Evolutionary conservation across 2,888 invertebrate genomes (phyloP), one percentile per base, ranked within the genome.

Genomic region (Steinernema scapterisci): DNA sequence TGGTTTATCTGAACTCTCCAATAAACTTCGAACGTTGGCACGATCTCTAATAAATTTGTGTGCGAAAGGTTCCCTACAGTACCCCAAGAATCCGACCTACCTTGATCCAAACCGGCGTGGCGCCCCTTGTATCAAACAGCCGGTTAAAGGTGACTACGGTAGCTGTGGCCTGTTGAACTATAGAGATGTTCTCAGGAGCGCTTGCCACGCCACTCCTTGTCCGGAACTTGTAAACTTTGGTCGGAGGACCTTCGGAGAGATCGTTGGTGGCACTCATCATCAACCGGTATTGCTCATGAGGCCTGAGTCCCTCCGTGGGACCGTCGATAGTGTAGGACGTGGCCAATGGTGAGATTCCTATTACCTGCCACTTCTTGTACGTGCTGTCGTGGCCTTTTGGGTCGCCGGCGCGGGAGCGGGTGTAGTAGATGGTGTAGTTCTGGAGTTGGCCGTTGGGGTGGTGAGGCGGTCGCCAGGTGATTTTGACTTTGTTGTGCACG

Each of bases 191-290:
- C 2, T 16, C 27, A 16, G 63, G 63, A 7, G 21, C 25, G 31
- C 63, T 25, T 27, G 63, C 27, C 11, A 63, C 63, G 5, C 63
- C 63, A n/a, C 63, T 63, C 11, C 63, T 25, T 16, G 63, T 63
- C 11, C 63, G 27, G 63, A 63, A 63, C 38, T 63, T 63, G 63
- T 63, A 63, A 9, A 63, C 63, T 13, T 63, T 63, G 31, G 63
- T 63, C 5, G 63, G 63, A 11, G 63, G 63, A 63, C 63, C 63
- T 19, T 63, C 63, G 31, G 63, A 63, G 5, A 63, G 31, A 31
- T 63, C 63, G 63, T 63, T 63, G 31, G 63, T 63, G 2, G 63
- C 63, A n/a, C 63, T 63, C 63, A 63, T 63, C 63, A 63, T 63
- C 63, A 63, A n/a, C 13, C 63, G 63, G 31, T 63, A 63, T 25